Evolutionary conservation across 2,113 vertebrate genomes (phyloP), one percentile per base, ranked within the genome.

Genomic region (Tichodroma muraria): DNA sequence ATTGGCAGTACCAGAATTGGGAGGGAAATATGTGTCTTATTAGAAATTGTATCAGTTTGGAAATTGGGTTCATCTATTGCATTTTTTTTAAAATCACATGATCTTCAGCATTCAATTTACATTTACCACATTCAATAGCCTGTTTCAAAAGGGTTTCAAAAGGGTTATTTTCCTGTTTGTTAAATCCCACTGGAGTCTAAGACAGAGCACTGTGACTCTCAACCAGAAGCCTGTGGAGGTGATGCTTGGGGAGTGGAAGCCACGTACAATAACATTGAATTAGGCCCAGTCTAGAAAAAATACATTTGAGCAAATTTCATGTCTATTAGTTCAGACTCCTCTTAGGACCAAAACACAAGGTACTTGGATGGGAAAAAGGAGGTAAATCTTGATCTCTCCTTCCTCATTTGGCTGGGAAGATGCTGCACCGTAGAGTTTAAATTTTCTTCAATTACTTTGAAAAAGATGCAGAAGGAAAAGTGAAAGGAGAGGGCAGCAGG

Each of bases 101-200:
- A 7, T 81, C 37, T 47, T 84, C 23, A 91, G 63, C 80, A 69
- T 93, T 91, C 42, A 35, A 24, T 75, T 77, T 90, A 40, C 14
- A 31, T 94, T 96, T 94, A 92, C 37, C 45, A 31, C 14, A 68
- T 66, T 69, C 77, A 91, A 37, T 63, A 92, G 49, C 61, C 73
- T 94, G 64, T n/a, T n/a, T n/a, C n/a, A n/a, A n/a, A n/a, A n/a
- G n/a, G 86, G 68, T 95, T 96, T 93, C 80, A 79, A 94, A 96
- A 86, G n/a, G 71, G 37, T 20, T 88, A 70, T 95, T 97, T 95
- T 94, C 93, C 76, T 53, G 56, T 91, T 93, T 54, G 49, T 96
- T 96, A 91, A 97, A 89, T 73, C 50, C 60, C 27, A 0, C 60
- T 85, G 71, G 37, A 75, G 64, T 86, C 80, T 57, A 75, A 94